These are phyloP conservation scores for Papilio protenor DNA, from an alignment of 2,888 invertebrate species.

Conservation along the genomic window DNA sequence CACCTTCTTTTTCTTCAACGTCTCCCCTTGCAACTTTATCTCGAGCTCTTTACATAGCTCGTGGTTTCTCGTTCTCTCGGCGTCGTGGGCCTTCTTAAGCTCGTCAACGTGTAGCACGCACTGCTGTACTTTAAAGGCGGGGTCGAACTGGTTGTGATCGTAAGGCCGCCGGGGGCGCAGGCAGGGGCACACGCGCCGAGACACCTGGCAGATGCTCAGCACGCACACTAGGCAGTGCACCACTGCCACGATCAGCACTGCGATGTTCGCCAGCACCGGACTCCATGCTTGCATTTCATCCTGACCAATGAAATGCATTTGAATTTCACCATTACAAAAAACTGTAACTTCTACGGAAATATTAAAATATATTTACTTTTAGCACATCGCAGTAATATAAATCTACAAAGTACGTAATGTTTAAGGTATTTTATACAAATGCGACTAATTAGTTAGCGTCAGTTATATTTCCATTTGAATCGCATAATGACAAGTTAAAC, in stretches of 20 bases:
- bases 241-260: constrained; percentile 84
- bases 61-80: constrained; percentile 61
- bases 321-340: neutral
- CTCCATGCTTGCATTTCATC: constrained; percentile 85
- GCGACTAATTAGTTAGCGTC: neutral
- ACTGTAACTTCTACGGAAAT: neutral
- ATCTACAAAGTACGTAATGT: neutral
- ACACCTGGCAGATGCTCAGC: constrained; percentile 81
- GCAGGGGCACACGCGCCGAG: constrained; percentile 83
- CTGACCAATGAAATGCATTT: constrained; percentile 52
- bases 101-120: constrained; percentile 75
- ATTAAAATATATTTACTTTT: neutral
- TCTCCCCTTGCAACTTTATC: constrained; percentile 70
- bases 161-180: constrained; percentile 77
- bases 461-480: neutral
- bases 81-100: constrained; percentile 61
- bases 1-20: constrained; percentile 71
- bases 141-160: constrained; percentile 82
- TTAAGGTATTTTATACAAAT: neutral
- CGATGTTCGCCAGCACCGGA: constrained; percentile 86
- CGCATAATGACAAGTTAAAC: neutral
- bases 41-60: constrained; percentile 75
- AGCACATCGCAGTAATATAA: neutral
- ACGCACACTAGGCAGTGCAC: constrained; percentile 84
- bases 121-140: constrained; percentile 64